Evolutionary conservation across 2,888 invertebrate genomes (phyloP).

Genomic region (Deilephila porcellus): DNA sequence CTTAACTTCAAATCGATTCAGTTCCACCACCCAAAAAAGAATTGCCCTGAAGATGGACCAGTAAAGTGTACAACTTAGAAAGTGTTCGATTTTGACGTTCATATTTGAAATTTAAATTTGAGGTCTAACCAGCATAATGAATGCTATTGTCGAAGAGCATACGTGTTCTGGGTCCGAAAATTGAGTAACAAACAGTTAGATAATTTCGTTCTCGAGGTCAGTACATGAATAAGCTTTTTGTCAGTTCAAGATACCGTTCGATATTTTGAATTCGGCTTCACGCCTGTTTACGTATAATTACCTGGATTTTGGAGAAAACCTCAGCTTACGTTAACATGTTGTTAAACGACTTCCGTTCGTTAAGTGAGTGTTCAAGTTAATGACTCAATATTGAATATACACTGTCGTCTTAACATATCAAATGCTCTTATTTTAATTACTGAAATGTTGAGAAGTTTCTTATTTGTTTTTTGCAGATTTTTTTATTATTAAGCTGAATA

Average conservation of each 20-base stretch:
- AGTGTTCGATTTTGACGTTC: conserved; percentile 53
- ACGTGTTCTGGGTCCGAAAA: conserved; percentile 60
- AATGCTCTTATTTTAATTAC: conserved; percentile 1
- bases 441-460: not conserved
- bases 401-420: not conserved
- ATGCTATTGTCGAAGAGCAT: conserved; percentile 55
- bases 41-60: conserved; percentile 40
- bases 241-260: conserved; percentile 64
- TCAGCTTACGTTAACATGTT: conserved; percentile 60
- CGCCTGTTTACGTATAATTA: conserved; percentile 58
- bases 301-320: conserved; percentile 54
- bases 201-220: conserved; percentile 66
- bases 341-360: conserved; percentile 39
- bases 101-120: conserved; percentile 54
- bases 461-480: not conserved
- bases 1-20: conserved; percentile 39
- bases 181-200: conserved; percentile 71
- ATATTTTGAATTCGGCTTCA: conserved; percentile 47
- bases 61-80: conserved; percentile 50
- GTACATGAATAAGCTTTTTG: conserved; percentile 65
- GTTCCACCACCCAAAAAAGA: conserved; percentile 44
- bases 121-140: conserved; percentile 53
- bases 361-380: conserved; percentile 28
- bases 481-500: too few relatives aligned
- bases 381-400: conserved; percentile 8